Percentiles rank a stretch among this genome's conserved stretches.
Conservation (phyloP, 2,888 invertebrate species). For the Dryadula phaetusa region DNA sequence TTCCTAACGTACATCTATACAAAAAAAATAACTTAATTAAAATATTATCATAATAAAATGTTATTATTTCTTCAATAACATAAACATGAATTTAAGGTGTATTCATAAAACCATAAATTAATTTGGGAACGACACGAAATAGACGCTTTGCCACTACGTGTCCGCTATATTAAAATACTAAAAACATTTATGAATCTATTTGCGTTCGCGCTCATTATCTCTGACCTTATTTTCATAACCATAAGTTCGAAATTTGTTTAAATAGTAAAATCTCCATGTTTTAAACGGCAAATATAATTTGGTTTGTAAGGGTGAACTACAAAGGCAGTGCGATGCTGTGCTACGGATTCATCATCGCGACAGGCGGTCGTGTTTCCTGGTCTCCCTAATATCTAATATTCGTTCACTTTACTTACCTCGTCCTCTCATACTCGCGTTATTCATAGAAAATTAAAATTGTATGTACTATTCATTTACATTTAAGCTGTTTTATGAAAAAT, state of each 20-base stretch:
- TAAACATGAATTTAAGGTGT: constrained; percentile 5
- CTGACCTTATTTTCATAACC: constrained; percentile 19
- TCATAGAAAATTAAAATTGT: constrained; percentile 6
- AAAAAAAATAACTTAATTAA: too few relatives aligned
- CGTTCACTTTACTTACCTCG: constrained; percentile 50
- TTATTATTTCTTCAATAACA: background rate
- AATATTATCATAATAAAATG: too few relatives aligned
- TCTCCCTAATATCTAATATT: constrained; percentile 65
- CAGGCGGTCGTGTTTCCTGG: constrained; percentile 69
- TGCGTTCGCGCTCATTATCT: constrained; percentile 15
- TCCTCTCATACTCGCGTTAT: constrained; percentile 49
- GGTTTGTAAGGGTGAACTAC: constrained; percentile 55
- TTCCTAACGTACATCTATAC: too few relatives aligned
- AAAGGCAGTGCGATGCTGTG: constrained; percentile 60
- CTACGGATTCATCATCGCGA: constrained; percentile 73
- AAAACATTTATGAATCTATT: constrained; percentile 52
- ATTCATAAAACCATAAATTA: constrained; percentile 67
- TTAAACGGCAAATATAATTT: constrained; percentile 41
- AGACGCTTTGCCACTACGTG: constrained; percentile 67
- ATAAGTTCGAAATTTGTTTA: constrained; percentile 48
- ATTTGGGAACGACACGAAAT: constrained; percentile 62
- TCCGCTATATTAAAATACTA: constrained; percentile 72
- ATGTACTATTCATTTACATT: too few relatives aligned
- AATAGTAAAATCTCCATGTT: constrained; percentile 5
- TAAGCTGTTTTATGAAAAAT: background rate